Base-by-base conservation (phyloP, 2,888 invertebrate species). In the Pelosia muscerda region DNA sequence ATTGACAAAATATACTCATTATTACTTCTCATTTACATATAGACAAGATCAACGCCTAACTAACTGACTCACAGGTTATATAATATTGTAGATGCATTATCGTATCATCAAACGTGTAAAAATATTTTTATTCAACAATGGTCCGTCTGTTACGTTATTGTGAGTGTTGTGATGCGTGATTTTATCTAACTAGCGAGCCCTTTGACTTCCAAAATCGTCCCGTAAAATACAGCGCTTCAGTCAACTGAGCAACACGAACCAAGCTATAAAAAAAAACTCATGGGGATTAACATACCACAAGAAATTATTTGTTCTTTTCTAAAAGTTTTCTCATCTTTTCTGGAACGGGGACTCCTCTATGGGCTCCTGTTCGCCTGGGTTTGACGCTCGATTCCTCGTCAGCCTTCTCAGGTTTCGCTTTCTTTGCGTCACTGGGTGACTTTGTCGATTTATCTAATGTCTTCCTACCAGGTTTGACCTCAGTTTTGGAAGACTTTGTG, bases 1-100 rank as follows among this genome's bases (percentile, higher is more conserved):
- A 93, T 94, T 93, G 93, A 94, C 93, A 92, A 92, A 90, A 92
- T 90, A 91, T 88, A 89, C 82, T 83, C 86, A 82, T 87, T 83
- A 83, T 74, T 83, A 77, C 84, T 85, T 87, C 84, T 84, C 87
- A 90, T 91, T 86, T 91, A 90, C 89, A 90, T 84, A 85, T 87
- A 89, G 87, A 90, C 88, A 89, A 88, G 81, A 88, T 88, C 88
- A 86, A 88, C 89, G 87, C 88, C 69, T 72, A 74, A 61, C 55
- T 78, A 75, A 75, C 75, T 75, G 81, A 85, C 86, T 84, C 86
- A 84, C 85, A 82, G 83, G 83, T 87, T 88, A 91, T 88, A 90
- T 87, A 89, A 90, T 87, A 89, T 88, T 81, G 79, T 79, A 83
- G 81, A 84, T 82, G 84, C 78, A 81, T 77, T 78, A 65, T 78